Base-by-base conservation (phyloP, 2,888 invertebrate genomes). In the Ophion ellenae region DNA sequence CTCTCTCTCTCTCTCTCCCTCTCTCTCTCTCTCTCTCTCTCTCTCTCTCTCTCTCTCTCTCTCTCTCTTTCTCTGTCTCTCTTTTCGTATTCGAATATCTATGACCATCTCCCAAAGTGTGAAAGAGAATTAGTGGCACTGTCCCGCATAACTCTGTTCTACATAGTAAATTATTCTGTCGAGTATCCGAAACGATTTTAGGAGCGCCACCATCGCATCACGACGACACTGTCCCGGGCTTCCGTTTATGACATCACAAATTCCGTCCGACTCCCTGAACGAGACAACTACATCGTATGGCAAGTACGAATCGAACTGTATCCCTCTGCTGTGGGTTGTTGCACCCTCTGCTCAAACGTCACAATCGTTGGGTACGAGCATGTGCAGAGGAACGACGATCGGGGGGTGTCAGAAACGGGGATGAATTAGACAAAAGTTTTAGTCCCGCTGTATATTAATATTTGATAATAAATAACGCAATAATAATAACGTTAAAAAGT, bases 81-180 rank as follows among this genome's bases (percentile, higher is more conserved):
- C 69, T 83, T 66, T 70, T 80, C 45, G 66, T 61, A 69, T 53
- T 66, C 59, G 67, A 53, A 47, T 77, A 59, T 70, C 67, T 63
- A 59, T 67, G 73, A 73, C 45, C 64, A 63, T 45, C 40, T 73
- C 61, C 36, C 66, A 73, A 85, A 83, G 77, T 83, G 81, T 86
- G 69, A 83, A 86, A 77, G 81, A 80, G 86, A 83, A 86, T 87
- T 85, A 85, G 81, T 69, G 47, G 64, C 82, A 70, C 40, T 61
- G 59, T 74, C 3, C 57, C 57, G 59, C 61, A 73, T 66, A 64
- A 40, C 53, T 77, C 36, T 28, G 57, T 80, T 76, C 70, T 53
- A 67, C 47, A 14, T 47, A 11, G 47, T 47, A 59, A 78, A 47
- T 80, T 80, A 76, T 67, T 82, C 63, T n/a, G 53, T 75, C 82